Base-by-base conservation (phyloP, 2,113 vertebrate genomes). In the Chitala chitala region DNA sequence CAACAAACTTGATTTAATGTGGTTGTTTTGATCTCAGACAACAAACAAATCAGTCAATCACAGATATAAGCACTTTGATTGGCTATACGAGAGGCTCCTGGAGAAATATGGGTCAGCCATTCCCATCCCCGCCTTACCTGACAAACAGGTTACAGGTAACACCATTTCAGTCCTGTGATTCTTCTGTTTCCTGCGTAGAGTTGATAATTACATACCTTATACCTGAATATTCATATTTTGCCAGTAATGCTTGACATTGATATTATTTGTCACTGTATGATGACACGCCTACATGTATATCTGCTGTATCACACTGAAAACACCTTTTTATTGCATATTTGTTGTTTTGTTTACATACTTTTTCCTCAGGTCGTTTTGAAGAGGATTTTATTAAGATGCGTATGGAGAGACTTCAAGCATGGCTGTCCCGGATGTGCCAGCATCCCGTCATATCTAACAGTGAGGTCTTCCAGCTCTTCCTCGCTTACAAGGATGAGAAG, bases 311-410 rank as follows among this genome's bases (percentile, higher is more conserved):
- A 68, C 12, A 13, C 1, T 68, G n/a, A 3, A 44, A n/a, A 17
- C 5, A 46, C n/a, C 38, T 29, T 26, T 46, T 2, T 68, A 26
- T 2, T 1, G 40, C 24, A 24, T 20, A 13, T 44, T 63, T 63
- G 59, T 63, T n/a, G 5, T 7, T 48, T 9, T 51, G 12, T 15
- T 51, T n/a, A n/a, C n/a, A n/a, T 51, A 51, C 48, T 58, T 69
- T 10, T 17, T 0, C 54, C 76, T 8, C 78, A 98, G 96, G 97
- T 7, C 91, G 96, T 50, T 99, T 99, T 85, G 96, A 99, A 78
- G 96, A 98, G 75, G 97, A 99, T 78, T 99, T 99, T 76, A 99
- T 99, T 79, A 98, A 99, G 80, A 98, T 98, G 95, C 92, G 97
- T 0, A 98, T 98, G 96, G 95, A 98, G 86, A 91, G 96, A 44